Percentiles rank a stretch among this genome's conserved stretches.
Conservation (phyloP, 1,140 invertebrate genomes). For the Aporrectodea caliginosa region DNA sequence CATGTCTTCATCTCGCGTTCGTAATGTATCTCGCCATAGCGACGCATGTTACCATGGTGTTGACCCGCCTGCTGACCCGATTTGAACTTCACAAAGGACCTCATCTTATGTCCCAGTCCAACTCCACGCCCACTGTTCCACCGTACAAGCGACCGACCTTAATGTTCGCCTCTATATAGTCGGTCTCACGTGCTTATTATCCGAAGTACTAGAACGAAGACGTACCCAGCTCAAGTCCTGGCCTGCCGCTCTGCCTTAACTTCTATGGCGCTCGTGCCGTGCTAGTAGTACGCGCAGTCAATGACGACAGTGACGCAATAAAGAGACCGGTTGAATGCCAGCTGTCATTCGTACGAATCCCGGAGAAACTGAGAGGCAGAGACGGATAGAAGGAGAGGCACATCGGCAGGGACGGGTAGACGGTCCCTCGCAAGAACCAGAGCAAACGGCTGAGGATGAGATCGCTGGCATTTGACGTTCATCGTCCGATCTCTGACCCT, state of each 20-base stretch:
- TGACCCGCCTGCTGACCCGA: slow-evolving; percentile 2
- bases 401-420: too few relatives aligned
- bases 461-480: background rate
- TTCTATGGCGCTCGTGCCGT: background rate
- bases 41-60: background rate
- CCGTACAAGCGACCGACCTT: background rate
- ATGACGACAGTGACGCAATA: too few relatives aligned
- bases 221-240: background rate
- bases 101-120: background rate
- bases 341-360: background rate
- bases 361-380: background rate
- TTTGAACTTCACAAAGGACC: slow-evolving; percentile 24
- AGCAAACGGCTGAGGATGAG: too few relatives aligned
- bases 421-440: too few relatives aligned
- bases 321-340: background rate
- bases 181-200: too few relatives aligned
- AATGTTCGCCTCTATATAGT: too few relatives aligned
- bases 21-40: slow-evolving; percentile 6
- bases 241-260: background rate
- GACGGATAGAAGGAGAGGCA: too few relatives aligned
- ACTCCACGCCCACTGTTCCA: background rate
- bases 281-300: background rate
- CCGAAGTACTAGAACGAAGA: background rate
- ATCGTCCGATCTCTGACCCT: background rate
- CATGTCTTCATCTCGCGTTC: slow-evolving; percentile 15